Conservation (phyloP, 2,888 invertebrate genomes). For the Agrilus biguttatus region DNA sequence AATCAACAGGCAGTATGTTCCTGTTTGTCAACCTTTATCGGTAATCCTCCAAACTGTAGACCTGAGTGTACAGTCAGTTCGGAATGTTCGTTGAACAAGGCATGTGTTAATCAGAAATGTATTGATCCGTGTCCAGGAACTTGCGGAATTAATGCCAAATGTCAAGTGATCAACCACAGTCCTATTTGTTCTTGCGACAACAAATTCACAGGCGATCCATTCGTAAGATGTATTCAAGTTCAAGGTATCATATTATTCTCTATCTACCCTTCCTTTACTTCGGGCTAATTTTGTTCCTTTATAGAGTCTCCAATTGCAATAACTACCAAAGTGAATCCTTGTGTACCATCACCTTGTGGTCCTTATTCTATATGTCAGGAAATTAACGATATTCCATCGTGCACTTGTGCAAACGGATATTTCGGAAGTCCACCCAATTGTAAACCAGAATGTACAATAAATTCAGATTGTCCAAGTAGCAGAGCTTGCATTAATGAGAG, state of each 20-base stretch:
- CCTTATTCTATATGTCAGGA: slow-evolving; percentile 63
- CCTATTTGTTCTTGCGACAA: slow-evolving; percentile 53
- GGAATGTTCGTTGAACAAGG: slow-evolving; percentile 52
- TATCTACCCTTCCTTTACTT: background rate
- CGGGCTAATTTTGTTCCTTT: slow-evolving; percentile 3
- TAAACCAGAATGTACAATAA: slow-evolving; percentile 49
- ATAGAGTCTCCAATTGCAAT: slow-evolving; percentile 14
- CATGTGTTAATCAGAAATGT: slow-evolving; percentile 56
- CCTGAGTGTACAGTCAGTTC: slow-evolving; percentile 59
- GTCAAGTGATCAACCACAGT: slow-evolving; percentile 57
- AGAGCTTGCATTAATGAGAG: slow-evolving; percentile 42
- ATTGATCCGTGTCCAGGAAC: slow-evolving; percentile 55
- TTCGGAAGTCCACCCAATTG: slow-evolving; percentile 51
- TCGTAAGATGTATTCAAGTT: slow-evolving; percentile 39
- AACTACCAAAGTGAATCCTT: slow-evolving; percentile 37
- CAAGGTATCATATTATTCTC: background rate
- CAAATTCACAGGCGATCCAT: slow-evolving; percentile 50
- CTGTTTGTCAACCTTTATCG: slow-evolving; percentile 43
- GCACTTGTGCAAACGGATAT: slow-evolving; percentile 42
- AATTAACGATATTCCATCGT: slow-evolving; percentile 40
- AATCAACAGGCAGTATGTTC: slow-evolving; percentile 44
- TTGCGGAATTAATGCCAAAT: slow-evolving; percentile 59
- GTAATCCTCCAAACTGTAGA: slow-evolving; percentile 43
- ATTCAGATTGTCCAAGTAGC: slow-evolving; percentile 43
- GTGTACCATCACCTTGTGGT: slow-evolving; percentile 66